These are phyloP conservation scores for Epinephelus awoara DNA, from an alignment of 2,797 vertebrate species.

Conservation along the genomic window DNA sequence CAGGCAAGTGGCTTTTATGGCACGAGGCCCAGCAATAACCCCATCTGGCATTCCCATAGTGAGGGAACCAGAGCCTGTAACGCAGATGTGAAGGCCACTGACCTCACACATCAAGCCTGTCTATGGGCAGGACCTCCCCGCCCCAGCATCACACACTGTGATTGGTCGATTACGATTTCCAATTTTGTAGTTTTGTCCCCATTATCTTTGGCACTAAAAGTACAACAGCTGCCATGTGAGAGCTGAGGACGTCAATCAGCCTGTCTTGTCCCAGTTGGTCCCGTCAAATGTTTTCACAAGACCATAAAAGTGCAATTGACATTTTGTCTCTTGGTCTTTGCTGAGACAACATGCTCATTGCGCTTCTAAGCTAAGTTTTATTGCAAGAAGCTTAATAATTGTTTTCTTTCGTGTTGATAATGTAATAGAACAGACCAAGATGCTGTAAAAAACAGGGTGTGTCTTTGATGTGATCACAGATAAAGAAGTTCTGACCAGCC, in stretches of 20 bases:
- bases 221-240: conserved; percentile 16
- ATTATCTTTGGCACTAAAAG: conserved; percentile 22
- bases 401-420: not conserved
- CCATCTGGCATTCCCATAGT: conserved; percentile 58
- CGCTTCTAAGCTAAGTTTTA: not conserved
- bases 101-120: conserved; percentile 24
- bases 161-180: conserved; percentile 61
- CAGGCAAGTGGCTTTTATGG: conserved; percentile 47
- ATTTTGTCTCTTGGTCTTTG: too few relatives aligned
- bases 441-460: not conserved
- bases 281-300: too few relatives aligned
- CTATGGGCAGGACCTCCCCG: conserved; percentile 48
- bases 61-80: conserved; percentile 36
- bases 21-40: conserved; percentile 45
- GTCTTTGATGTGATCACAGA: not conserved
- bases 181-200: conserved; percentile 9
- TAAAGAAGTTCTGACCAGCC: not conserved
- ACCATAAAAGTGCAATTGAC: too few relatives aligned
- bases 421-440: not conserved
- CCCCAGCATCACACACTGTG: conserved; percentile 44
- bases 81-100: conserved; percentile 62
- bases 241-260: not conserved
- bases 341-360: too few relatives aligned
- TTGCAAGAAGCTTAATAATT: not conserved
- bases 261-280: too few relatives aligned